A percentile compares a stretch with the other conserved stretches of the same genome.
Conservation (phyloP, 2,797 vertebrate species). For the Threskiornis aethiopicus region DNA sequence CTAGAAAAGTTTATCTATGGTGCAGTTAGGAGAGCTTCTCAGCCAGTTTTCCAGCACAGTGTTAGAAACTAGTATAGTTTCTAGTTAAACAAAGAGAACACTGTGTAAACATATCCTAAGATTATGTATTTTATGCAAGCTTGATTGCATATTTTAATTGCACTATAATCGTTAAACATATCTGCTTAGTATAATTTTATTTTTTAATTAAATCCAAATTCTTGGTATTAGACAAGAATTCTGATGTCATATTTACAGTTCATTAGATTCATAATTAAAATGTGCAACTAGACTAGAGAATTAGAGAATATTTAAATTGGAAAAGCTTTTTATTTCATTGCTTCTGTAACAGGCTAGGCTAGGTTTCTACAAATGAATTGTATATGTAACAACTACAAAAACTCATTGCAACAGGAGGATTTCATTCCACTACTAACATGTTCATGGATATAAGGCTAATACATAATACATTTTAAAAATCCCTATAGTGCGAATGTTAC, state of each 20-base stretch:
- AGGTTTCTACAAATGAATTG: not conserved
- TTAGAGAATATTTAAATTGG: slow-evolving; percentile 37
- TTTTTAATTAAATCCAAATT: slow-evolving; percentile 49
- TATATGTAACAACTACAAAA: not conserved
- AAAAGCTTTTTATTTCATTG: not conserved
- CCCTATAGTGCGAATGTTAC: not conserved
- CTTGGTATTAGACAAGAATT: slow-evolving; percentile 27
- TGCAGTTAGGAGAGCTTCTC: not conserved
- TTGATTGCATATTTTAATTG: slow-evolving; percentile 27
- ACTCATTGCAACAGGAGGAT: not conserved
- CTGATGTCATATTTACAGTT: slow-evolving; percentile 40
- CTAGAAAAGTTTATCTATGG: not conserved
- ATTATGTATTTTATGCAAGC: slow-evolving; percentile 18
- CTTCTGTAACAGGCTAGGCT: not conserved
- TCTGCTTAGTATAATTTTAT: slow-evolving; percentile 9
- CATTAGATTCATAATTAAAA: slow-evolving; percentile 59
- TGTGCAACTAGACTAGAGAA: not conserved
- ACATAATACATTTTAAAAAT: not conserved
- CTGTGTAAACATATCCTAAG: not conserved
- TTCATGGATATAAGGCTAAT: not conserved
- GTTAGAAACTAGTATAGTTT: not conserved
- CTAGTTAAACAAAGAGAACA: not conserved
- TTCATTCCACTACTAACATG: not conserved
- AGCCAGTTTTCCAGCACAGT: not conserved
- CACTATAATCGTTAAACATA: not conserved